Base-by-base conservation (phyloP, 2,888 invertebrate species). In the Plebejus argus region DNA sequence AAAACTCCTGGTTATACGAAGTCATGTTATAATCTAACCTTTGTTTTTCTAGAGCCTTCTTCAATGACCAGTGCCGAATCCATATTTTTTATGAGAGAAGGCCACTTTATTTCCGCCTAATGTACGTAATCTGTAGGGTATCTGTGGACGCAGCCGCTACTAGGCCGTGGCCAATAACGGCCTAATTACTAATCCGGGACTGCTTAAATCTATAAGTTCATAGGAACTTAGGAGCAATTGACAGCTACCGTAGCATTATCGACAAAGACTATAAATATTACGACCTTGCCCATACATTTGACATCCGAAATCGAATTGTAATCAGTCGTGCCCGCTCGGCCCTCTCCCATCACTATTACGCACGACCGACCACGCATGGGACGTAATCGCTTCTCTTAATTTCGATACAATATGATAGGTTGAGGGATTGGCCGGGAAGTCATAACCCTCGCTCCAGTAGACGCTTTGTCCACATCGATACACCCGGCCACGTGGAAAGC, bases 391-490 rank as follows among this genome's bases (percentile, higher is more conserved):
- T 79, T 79, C 77, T 79, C 80, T 81, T 80, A 79, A 78, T 80
- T 80, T 77, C 77, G 70, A 79, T 77, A 77, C 80, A 77, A 79
- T 79, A 76, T 81, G 82, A 58, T 82, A 86, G 84, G 82, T 80
- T 82, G 82, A 79, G 83, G 87, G 86, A 83, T 84, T 82, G 83
- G 81, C 83, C 82, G 83, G 84, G 83, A 83, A 82, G 82, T 80
- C 83, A 87, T 90, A 87, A 88, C 89, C 85, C 88, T 85, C 87
- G 85, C 82, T 85, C 82, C 83, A 86, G 84, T 87, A 86, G 86
- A 85, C 84, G 81, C 79, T 80, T 81, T 61, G 71, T 56, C 71
- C 71, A 74, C 78, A 78, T 79, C 77, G 74, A 70, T 76, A 78
- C 76, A 72, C 71, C 78, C 74, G 78, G 76, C 79, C 78, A 78